Evolutionary conservation across 1,140 invertebrate genomes (phyloP).

Genomic region (Hirudo medicinalis): DNA sequence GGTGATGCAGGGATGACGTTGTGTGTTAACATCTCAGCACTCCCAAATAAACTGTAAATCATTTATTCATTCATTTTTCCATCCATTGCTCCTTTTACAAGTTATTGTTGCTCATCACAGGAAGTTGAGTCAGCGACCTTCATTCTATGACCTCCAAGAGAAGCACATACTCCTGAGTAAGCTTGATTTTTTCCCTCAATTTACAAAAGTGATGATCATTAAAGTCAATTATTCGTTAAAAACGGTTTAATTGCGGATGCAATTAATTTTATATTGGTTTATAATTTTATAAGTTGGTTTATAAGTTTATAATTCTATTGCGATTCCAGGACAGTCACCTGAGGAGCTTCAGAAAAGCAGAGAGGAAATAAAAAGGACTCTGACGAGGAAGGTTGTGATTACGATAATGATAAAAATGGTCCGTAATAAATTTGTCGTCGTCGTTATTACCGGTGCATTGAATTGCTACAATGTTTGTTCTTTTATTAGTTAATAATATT

Average conservation of each 20-base stretch:
- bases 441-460: background rate
- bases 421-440: background rate
- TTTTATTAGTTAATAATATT: background rate
- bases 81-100: no score
- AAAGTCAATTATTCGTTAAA: no score
- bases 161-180: conserved; percentile 96
- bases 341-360: conserved; percentile 87
- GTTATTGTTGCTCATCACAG: conserved; percentile 35
- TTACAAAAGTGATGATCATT: no score
- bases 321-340: conserved; percentile 61
- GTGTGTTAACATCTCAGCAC: background rate
- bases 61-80: no score
- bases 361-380: conserved; percentile 89
- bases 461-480: background rate
- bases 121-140: conserved; percentile 87
- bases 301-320: no score
- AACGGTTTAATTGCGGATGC: no score
- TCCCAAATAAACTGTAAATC: no score
- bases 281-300: no score
- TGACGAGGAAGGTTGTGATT: conserved; percentile 62
- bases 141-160: conserved; percentile 90
- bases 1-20: background rate
- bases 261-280: no score
- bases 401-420: background rate
- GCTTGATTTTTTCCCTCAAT: conserved; percentile 33